Evolutionary conservation across 1,140 invertebrate genomes (phyloP).

Genomic region (Heliconius hermathena): DNA sequence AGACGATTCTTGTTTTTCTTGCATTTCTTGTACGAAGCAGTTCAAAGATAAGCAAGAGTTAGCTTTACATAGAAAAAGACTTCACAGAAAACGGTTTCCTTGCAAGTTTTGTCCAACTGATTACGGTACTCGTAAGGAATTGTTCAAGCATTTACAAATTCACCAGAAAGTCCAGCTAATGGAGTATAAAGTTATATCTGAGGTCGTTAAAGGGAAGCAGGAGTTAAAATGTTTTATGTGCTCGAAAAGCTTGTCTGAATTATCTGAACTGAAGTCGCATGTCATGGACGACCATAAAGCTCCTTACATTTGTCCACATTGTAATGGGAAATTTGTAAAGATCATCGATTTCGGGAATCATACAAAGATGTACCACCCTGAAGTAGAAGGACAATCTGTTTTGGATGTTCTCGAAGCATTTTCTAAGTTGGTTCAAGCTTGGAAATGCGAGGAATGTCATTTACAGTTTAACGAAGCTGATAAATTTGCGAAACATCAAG

Average conservation of each 20-base stretch:
- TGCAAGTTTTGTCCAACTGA: slow-evolving; percentile 77
- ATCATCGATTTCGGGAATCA: slow-evolving; percentile 73
- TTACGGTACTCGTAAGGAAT: slow-evolving; percentile 66
- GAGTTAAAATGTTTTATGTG: slow-evolving; percentile 73
- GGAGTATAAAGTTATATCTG: slow-evolving; percentile 74
- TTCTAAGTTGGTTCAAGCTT: slow-evolving; percentile 67
- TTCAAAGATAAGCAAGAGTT: slow-evolving; percentile 67
- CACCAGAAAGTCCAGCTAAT: slow-evolving; percentile 73
- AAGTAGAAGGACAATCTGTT: slow-evolving; percentile 69
- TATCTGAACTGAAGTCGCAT: slow-evolving; percentile 67
- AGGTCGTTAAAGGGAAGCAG: slow-evolving; percentile 68
- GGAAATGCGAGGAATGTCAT: slow-evolving; percentile 76
- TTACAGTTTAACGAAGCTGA: slow-evolving; percentile 74
- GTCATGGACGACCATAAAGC: slow-evolving; percentile 72
- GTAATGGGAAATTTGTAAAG: slow-evolving; percentile 63
- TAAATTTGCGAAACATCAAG: slow-evolving; percentile 68
- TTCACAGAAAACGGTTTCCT: slow-evolving; percentile 68
- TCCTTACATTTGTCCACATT: slow-evolving; percentile 64
- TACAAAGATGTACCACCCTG: slow-evolving; percentile 66
- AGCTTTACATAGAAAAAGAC: slow-evolving; percentile 54
- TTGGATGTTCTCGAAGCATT: slow-evolving; percentile 72
- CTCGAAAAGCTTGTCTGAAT: slow-evolving; percentile 57
- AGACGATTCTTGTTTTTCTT: slow-evolving; percentile 52
- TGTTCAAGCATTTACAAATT: slow-evolving; percentile 71
- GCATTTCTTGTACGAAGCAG: slow-evolving; percentile 61